These are phyloP conservation scores for Ormyrus rosae DNA, from an alignment of 2,888 invertebrate genomes.

Conservation along the genomic window DNA sequence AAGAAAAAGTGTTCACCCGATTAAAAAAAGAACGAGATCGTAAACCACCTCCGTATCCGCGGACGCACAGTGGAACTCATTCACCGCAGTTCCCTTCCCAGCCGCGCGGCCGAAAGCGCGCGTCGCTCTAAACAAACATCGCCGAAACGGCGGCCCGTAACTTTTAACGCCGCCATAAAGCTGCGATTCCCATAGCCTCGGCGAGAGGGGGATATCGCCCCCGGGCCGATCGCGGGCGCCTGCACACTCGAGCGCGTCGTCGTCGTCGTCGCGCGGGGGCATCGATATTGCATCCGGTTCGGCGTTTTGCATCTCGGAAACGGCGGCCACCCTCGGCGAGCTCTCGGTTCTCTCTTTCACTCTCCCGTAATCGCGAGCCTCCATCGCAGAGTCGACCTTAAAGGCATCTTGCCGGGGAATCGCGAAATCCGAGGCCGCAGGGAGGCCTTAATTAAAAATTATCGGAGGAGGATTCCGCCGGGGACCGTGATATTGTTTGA, in stretches of 20 bases:
- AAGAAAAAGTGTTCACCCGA: too few relatives aligned
- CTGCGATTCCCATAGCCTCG: too few relatives aligned
- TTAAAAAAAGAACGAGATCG: too few relatives aligned
- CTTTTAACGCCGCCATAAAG: too few relatives aligned
- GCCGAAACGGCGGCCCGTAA: too few relatives aligned
- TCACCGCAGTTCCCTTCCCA: too few relatives aligned
- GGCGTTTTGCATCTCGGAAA: conserved; percentile 22
- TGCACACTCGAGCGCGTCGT: not conserved
- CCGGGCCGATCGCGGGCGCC: not conserved
- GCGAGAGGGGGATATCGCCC: too few relatives aligned
- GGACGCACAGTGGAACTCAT: too few relatives aligned
- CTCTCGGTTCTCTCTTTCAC: not conserved
- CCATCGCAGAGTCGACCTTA: conserved; percentile 35
- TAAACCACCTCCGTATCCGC: too few relatives aligned
- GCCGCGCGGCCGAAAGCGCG: too few relatives aligned
- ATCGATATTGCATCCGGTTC: conserved; percentile 24
- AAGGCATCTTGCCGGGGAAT: conserved; percentile 5
- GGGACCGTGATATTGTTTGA: too few relatives aligned
- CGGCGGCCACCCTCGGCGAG: conserved; percentile 35
- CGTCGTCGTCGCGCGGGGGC: not conserved
- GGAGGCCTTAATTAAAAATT: conserved; percentile 22
- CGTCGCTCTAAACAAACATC: too few relatives aligned
- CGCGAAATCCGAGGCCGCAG: not conserved
- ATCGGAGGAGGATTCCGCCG: not conserved
- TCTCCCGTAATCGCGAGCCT: conserved; percentile 13